A percentile compares a stretch with the other conserved stretches of the same genome.
Evolutionary conservation across 2,888 invertebrate genomes (phyloP).

Genomic region (Lithophane leautieri): DNA sequence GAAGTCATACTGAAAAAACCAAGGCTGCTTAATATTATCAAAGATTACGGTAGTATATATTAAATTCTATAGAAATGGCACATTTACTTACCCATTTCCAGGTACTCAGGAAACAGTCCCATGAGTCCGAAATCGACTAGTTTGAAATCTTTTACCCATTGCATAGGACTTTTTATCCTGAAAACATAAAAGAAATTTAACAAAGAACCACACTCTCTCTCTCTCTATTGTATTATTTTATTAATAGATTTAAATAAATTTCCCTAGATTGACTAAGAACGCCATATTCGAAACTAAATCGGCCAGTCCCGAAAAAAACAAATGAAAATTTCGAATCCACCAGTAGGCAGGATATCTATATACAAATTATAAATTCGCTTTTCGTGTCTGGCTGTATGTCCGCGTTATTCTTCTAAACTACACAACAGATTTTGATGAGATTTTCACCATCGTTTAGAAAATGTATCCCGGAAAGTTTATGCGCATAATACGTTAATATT

Average conservation of each 20-base stretch:
- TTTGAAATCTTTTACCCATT: constrained; percentile 97
- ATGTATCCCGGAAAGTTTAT: too few relatives aligned
- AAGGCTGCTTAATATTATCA: not conserved
- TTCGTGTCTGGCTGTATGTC: too few relatives aligned
- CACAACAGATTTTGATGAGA: too few relatives aligned
- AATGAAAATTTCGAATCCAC: not conserved
- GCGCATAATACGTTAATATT: too few relatives aligned
- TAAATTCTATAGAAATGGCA: not conserved
- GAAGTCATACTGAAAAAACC: not conserved
- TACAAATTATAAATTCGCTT: too few relatives aligned
- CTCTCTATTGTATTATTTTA: too few relatives aligned
- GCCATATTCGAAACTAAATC: not conserved
- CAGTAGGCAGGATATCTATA: not conserved
- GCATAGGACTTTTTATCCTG: constrained; percentile 89
- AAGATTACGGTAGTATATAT: not conserved
- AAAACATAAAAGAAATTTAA: too few relatives aligned
- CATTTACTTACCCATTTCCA: constrained; percentile 96
- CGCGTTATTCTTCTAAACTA: too few relatives aligned
- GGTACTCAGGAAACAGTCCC: constrained; percentile 98
- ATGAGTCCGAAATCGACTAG: constrained; percentile 96
- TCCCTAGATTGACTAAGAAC: too few relatives aligned
- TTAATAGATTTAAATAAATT: too few relatives aligned
- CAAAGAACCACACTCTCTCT: too few relatives aligned
- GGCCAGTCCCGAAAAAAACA: not conserved
- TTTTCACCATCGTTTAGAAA: too few relatives aligned